Evolutionary conservation across 2,113 vertebrate species (phyloP).

Genomic region (Silurus glanis): DNA sequence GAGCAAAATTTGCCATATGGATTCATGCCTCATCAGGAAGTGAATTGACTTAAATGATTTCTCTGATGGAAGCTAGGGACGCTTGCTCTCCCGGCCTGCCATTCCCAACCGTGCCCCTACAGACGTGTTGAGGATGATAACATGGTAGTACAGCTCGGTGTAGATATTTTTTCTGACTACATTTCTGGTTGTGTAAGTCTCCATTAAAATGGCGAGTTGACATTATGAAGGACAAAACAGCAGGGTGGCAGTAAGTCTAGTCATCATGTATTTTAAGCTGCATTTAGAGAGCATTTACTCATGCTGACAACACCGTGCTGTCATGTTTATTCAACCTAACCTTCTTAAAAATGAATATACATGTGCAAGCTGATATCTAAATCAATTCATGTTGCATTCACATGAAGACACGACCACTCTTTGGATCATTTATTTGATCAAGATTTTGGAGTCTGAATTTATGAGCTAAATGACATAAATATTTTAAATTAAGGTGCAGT

Average conservation of each 20-base stretch:
- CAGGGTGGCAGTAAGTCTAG: slow-evolving; percentile 16
- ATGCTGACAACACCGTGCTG: not conserved
- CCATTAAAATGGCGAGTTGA: not conserved
- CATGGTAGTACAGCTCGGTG: not conserved
- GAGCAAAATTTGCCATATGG: slow-evolving; percentile 79
- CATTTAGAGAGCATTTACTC: not conserved
- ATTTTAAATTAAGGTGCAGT: slow-evolving; percentile 6
- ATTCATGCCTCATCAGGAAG: slow-evolving; percentile 90
- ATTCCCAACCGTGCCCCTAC: slow-evolving; percentile 4
- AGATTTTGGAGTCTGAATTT: not conserved
- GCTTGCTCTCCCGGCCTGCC: slow-evolving; percentile 44
- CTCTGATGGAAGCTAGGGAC: slow-evolving; percentile 77
- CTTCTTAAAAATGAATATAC: not conserved
- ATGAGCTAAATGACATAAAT: slow-evolving; percentile 9
- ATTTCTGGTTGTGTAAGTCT: not conserved
- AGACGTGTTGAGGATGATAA: slow-evolving; percentile 20
- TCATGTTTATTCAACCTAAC: not conserved
- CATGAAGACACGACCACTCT: not conserved
- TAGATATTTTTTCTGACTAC: not conserved
- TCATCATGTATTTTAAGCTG: not conserved
- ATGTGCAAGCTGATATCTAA: not conserved
- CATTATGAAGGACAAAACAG: slow-evolving; percentile 7
- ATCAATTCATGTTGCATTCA: not conserved
- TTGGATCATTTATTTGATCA: slow-evolving; percentile 10
- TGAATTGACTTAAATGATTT: slow-evolving; percentile 81